Evolutionary conservation across 2,888 invertebrate genomes (phyloP).

Genomic region (Epsilonema sp.): DNA sequence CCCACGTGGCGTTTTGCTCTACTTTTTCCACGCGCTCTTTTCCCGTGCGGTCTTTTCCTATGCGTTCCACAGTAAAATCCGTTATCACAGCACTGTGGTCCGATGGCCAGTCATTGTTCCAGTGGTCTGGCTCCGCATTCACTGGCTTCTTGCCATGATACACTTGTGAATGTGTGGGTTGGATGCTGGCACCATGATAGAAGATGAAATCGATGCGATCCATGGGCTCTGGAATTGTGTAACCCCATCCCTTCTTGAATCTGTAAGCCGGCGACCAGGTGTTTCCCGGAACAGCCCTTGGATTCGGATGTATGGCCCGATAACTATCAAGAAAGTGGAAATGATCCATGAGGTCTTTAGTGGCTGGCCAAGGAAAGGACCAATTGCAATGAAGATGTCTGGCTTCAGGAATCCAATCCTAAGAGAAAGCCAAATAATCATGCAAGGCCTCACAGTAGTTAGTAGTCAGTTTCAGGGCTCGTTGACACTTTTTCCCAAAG

Average conservation of each 20-base stretch:
- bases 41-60: no score
- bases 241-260: constrained; percentile 16
- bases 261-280: constrained; percentile 22
- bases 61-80: no score
- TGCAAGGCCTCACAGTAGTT: no score
- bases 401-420: background rate
- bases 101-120: constrained; percentile 22
- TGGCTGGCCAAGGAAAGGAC: background rate
- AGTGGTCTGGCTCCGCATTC: constrained; percentile 18
- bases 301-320: no score
- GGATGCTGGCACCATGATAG: constrained; percentile 9
- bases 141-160: constrained; percentile 16
- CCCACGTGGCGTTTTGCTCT: no score
- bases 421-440: no score
- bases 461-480: no score
- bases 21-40: no score
- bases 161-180: constrained; percentile 10
- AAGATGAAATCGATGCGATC: constrained; percentile 22
- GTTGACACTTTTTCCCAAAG: no score
- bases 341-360: background rate
- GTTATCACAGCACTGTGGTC: constrained; percentile 15
- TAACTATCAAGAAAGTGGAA: no score
- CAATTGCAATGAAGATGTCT: background rate
- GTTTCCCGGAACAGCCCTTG: constrained; percentile 14
- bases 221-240: constrained; percentile 18